phyloP scores from a whole-genome alignment of 2,113 vertebrate genomes.

The Lophius piscatorius region DNA sequence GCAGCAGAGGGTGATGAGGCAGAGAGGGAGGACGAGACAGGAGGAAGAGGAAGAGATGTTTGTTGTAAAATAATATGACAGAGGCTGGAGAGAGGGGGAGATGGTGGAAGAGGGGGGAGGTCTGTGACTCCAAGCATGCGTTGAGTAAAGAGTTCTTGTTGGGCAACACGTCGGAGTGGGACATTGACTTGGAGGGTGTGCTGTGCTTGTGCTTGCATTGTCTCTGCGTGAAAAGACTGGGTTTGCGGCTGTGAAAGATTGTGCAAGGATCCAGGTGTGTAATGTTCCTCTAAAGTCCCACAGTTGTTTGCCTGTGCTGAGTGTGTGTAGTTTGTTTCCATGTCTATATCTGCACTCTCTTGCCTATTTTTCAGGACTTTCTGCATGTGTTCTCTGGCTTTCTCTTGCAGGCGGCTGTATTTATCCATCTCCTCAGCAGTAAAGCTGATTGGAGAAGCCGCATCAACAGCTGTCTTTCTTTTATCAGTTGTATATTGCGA shows the following conservation, averaged over 20 bases:
- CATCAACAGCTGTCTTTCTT: slow-evolving; percentile 76
- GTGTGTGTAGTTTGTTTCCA: slow-evolving; percentile 54
- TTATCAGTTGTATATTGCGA: slow-evolving; percentile 72
- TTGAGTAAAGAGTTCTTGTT: slow-evolving; percentile 54
- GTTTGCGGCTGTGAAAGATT: slow-evolving; percentile 59
- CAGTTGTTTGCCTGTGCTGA: slow-evolving; percentile 15
- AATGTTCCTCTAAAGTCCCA: slow-evolving; percentile 37
- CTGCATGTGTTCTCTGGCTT: slow-evolving; percentile 97
- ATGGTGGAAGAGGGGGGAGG: slow-evolving; percentile 42
- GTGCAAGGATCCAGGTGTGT: slow-evolving; percentile 61
- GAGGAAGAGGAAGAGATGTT: slow-evolving; percentile 80
- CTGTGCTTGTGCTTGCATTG: slow-evolving; percentile 50
- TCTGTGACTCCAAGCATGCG: slow-evolving; percentile 46
- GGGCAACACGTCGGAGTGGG: slow-evolving; percentile 33
- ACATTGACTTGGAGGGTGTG: slow-evolving; percentile 41
- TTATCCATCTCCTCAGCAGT: slow-evolving; percentile 96
- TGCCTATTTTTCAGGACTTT: slow-evolving; percentile 86
- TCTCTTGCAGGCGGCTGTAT: slow-evolving; percentile 92
- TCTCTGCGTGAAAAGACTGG: slow-evolving; percentile 69
- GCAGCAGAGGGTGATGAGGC: slow-evolving; percentile 70
- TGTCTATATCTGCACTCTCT: slow-evolving; percentile 75
- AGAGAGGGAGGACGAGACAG: slow-evolving; percentile 66
- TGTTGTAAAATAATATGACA: slow-evolving; percentile 87
- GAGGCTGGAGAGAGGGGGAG: slow-evolving; percentile 80
- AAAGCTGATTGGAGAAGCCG: slow-evolving; percentile 89